These are phyloP conservation scores for Bostrychus sinensis DNA, from an alignment of 2,113 vertebrate genomes.

Conservation along the genomic window DNA sequence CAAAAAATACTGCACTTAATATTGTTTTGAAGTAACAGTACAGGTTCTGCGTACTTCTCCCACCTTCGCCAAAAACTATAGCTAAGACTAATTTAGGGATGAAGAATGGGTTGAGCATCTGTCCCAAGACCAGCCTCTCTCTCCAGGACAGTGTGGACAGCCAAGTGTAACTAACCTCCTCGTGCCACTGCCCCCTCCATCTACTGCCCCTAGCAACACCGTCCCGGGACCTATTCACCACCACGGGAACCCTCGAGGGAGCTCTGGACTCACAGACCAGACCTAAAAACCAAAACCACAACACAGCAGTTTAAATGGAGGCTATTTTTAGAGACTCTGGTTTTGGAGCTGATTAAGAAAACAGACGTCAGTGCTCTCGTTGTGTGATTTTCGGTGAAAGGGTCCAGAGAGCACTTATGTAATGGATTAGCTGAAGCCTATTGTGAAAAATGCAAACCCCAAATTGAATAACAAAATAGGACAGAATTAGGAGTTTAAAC, in stretches of 20 bases:
- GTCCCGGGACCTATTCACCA: constrained; percentile 39
- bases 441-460: neutral
- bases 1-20: too few relatives aligned
- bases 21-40: too few relatives aligned
- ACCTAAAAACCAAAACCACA: constrained; percentile 29
- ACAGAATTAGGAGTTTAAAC: too few relatives aligned
- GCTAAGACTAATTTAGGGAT: constrained; percentile 2
- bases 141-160: constrained; percentile 55
- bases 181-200: constrained; percentile 40
- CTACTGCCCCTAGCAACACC: constrained; percentile 61
- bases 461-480: neutral
- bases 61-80: too few relatives aligned
- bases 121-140: constrained; percentile 19
- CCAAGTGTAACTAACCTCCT: constrained; percentile 65
- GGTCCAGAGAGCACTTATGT: constrained; percentile 3
- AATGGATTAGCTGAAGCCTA: neutral
- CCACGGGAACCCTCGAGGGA: constrained; percentile 19
- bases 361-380: constrained; percentile 8
- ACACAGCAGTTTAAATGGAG: neutral
- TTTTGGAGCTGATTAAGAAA: constrained; percentile 34
- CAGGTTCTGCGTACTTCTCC: too few relatives aligned
- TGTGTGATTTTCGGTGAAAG: constrained; percentile 11
- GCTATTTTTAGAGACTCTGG: constrained; percentile 63
- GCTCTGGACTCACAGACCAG: constrained; percentile 15
- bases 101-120: constrained; percentile 1